A percentile compares a stretch with the other conserved stretches of the same genome.
Conservation (phyloP, 2,113 vertebrate species). For the Gymnogyps californianus region DNA sequence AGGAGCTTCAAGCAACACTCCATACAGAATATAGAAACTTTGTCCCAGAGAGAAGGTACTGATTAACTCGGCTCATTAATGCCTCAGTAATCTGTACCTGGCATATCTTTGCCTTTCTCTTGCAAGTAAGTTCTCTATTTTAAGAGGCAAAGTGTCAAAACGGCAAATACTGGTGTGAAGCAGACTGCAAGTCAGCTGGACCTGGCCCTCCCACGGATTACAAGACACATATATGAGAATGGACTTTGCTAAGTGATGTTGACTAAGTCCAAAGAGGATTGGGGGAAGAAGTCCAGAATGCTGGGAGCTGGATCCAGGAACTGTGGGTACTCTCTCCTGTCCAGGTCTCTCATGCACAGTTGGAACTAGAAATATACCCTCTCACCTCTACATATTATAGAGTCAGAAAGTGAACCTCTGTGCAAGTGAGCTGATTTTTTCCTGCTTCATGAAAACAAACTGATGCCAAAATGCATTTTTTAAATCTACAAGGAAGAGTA, state of each 20-base stretch:
- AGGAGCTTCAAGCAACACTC: not conserved
- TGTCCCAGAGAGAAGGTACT: not conserved
- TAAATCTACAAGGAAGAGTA: not conserved
- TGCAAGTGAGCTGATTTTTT: not conserved
- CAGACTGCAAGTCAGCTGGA: not conserved
- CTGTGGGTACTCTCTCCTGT: not conserved
- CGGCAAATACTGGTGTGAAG: not conserved
- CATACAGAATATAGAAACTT: not conserved
- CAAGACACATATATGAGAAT: not conserved
- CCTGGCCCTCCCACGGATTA: not conserved
- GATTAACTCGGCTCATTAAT: not conserved
- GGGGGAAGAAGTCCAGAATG: not conserved
- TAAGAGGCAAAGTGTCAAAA: not conserved
- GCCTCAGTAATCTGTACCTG: not conserved
- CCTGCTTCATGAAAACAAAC: not conserved
- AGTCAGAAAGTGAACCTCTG: not conserved
- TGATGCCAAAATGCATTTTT: not conserved
- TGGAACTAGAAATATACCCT: not conserved
- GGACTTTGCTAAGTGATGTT: not conserved
- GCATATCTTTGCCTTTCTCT: not conserved
- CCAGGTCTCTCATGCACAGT: not conserved
- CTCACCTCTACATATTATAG: not conserved
- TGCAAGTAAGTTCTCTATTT: not conserved
- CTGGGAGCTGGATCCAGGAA: not conserved
- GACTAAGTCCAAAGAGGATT: not conserved